Evolutionary conservation across 1,140 invertebrate species (phyloP), one percentile per base, ranked within the genome.

Genomic region (Agrypnia vestita): DNA sequence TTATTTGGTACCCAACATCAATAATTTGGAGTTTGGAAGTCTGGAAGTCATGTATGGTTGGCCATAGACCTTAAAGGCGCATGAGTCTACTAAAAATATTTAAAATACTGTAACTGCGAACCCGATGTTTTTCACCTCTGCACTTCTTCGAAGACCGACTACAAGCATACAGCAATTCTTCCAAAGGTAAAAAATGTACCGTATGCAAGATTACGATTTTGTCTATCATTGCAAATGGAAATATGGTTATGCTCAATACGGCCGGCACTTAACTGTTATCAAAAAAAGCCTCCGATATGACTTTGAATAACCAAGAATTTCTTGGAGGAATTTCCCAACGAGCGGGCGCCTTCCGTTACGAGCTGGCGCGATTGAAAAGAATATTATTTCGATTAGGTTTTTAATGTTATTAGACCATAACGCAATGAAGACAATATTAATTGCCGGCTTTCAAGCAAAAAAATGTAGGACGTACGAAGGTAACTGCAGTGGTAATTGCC

Each of bases 221-320:
- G 67, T 49, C 67, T 71, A 71, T 71, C 67, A 71, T 71, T 71
- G 67, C 67, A 71, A 71, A 71, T 71, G 67, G 67, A 47, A 71
- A 71, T 71, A 15, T 49, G 46, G 67, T 71, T 11, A 71, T 25
- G 21, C 46, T 71, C n/a, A 17, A 71, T 71, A 49, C 15, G 19
- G 19, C 13, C 35, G 47, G 17, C 67, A 47, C 46, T 71, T 71
- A 25, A 64, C 61, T 64, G 61, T 64, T 64, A 64, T 64, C 10
- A 13, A 64, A 64, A 43, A 64, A 64, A 51, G 35, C 61, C 55
- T 59, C 15, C 21, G 61, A 25, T 25, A 13, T 35, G 19, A 25
- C 35, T 44, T 25, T 64, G 25, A 64, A 64, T 64, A 64, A 43
- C 25, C 25, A 64, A 19, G 61, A 64, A 59, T 64, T 64, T 64